Evolutionary conservation across 2,888 invertebrate species (phyloP), one percentile per base, ranked within the genome.

Genomic region (Torymus tubicola): DNA sequence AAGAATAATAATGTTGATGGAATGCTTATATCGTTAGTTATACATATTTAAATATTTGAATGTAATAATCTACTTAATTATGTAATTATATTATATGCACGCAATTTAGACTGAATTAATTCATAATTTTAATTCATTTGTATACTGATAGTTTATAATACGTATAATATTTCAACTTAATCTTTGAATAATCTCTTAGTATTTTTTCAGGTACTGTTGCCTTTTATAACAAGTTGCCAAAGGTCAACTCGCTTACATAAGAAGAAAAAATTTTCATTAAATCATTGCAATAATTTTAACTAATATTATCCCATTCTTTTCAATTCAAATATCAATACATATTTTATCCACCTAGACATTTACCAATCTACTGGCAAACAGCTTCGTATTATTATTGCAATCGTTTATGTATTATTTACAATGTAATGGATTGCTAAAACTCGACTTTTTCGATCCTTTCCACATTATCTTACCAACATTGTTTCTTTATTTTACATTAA

Each of bases 131-230:
- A 16, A 16, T 60, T 16, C 10, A 60, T 16, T 60, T 11, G 18
- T 60, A 60, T 60, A 60, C 16, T 60, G 24, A 16, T 11, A 64
- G 12, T 31, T 14, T 64, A 14, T 14, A 42, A 24, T 64, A 13
- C n/a, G 53, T 79, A 79, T 64, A 70, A 63, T 73, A 78, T 57
- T 14, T 70, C n/a, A 60, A 70, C 67, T 67, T 60, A 16, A 72
- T 53, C 52, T 42, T 64, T 52, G 14, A 80, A 67, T 67, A 55
- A 61, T 70, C 42, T 64, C 53, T 71, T 71, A 75, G 70, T 80
- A 80, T 75, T 75, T 80, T 67, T 21, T 75, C 80, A 80, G 80
- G 80, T 80, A 80, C 80, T 71, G 71, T 74, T 74, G 31, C 72
- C 53, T 77, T 65, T 77, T 72, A 42, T 52, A 57, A 68, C 14